phyloP scores from a whole-genome alignment of 2,888 invertebrate genomes.

The Colletes collaris region DNA sequence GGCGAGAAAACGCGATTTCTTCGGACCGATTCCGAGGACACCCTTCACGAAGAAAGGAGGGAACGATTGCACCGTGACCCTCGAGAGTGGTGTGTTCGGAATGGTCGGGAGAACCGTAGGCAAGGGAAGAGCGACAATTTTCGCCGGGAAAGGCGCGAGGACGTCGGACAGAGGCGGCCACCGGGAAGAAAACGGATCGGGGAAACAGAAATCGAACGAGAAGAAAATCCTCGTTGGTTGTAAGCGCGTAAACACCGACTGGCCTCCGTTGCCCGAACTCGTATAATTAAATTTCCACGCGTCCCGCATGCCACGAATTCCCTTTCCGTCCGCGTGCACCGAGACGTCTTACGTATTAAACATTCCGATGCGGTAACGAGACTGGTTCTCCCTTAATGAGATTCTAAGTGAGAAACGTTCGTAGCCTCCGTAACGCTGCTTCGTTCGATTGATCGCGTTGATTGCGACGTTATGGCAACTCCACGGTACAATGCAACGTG shows the following conservation, averaged over 20 bases:
- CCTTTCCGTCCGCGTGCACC: constrained; percentile 17
- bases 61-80: constrained; percentile 25
- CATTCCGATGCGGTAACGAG: constrained; percentile 53
- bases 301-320: constrained; percentile 39
- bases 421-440: background rate
- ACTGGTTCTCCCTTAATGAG: constrained; percentile 45
- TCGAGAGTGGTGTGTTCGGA: background rate
- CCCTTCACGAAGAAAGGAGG: constrained; percentile 23
- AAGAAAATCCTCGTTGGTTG: background rate
- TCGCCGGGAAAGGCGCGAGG: background rate
- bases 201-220: constrained; percentile 3
- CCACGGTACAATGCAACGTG: too few relatives aligned
- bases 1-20: constrained; percentile 34
- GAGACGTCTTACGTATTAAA: constrained; percentile 44
- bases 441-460: constrained; percentile 9
- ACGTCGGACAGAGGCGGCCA: background rate
- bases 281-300: constrained; percentile 48
- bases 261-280: constrained; percentile 8
- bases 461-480: constrained; percentile 16
- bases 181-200: constrained; percentile 3
- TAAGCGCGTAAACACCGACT: background rate
- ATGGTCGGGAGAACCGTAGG: constrained; percentile 8
- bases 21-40: constrained; percentile 4
- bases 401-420: constrained; percentile 36
- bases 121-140: constrained; percentile 21